Base-by-base conservation (phyloP, 2,888 invertebrate species). In the Cheilosia soror region DNA sequence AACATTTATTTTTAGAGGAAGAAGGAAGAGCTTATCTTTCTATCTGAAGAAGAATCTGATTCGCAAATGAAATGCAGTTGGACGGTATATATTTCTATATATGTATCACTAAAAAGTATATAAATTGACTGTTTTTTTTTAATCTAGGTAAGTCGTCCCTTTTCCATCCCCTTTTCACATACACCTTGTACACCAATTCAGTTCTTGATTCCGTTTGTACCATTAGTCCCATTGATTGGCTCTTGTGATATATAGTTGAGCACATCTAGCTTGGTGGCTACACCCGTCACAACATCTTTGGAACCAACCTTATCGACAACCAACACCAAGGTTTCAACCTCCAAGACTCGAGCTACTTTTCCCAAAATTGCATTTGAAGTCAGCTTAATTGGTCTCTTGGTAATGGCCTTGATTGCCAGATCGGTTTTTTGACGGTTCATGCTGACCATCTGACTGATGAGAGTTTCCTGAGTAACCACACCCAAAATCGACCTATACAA, bases 301-400 rank as follows among this genome's bases (percentile, higher is more conserved):
- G 92, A 92, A 88, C 93, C 92, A 13, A 72, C 42, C 51, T 60
- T 81, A 57, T 89, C 88, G 11, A 90, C 84, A 37, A 97, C 94
- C 13, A 97, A 93, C 2, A 96, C 96, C 90, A 95, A 97, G 25
- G 95, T 93, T 80, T 97, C 95, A 66, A 94, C 95, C 90, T 97
- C 96, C 62, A 98, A 93, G 89, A 97, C 94, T 63, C 96, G 93
- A 0, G 97, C 96, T 53, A 97, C 93, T 87, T 94, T 93, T 4
- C 97, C 97, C 13, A 98, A 92, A 7, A 94, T 94, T 4, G 95
- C 95, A 77, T 94, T 92, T 65, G 94, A 93, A 55, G 94, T 93
- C 27, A 97, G 93, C 92, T 95, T 96, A 81, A 96, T 95, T 90
- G 95, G 96, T 89, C 96, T 95, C 89, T 95, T 95, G 87, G 95